Conservation (phyloP, 2,113 vertebrate genomes). For the Tetrax tetrax region DNA sequence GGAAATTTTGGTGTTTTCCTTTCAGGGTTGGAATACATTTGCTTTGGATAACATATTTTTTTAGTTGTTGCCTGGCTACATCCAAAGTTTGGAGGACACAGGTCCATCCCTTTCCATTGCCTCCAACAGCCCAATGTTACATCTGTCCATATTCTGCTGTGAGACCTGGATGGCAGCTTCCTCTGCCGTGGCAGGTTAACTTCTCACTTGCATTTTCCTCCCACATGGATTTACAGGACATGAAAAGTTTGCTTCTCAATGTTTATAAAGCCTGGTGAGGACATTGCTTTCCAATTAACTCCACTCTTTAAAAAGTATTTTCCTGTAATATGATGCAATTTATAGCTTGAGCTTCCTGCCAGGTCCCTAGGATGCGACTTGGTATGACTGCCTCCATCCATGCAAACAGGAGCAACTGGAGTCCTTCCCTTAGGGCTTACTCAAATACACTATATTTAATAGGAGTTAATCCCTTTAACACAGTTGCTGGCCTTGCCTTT, state of each 20-base stretch:
- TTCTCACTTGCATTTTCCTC: not conserved
- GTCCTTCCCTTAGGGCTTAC: constrained; percentile 57
- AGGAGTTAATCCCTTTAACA: constrained; percentile 69
- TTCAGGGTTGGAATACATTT: not conserved
- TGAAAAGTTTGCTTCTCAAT: not conserved
- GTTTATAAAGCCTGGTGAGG: not conserved
- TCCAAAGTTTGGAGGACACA: not conserved
- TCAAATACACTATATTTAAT: constrained; percentile 68
- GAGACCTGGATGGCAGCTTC: not conserved
- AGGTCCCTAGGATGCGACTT: constrained; percentile 24
- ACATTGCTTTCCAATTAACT: constrained; percentile 2
- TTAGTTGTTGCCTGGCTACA: not conserved
- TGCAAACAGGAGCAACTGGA: constrained; percentile 44
- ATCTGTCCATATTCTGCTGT: not conserved
- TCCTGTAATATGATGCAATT: not conserved
- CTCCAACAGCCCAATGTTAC: not conserved
- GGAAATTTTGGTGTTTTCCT: not conserved
- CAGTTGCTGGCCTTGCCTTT: constrained; percentile 65
- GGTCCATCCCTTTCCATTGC: not conserved
- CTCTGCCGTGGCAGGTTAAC: not conserved
- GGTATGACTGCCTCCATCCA: not conserved
- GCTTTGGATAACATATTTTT: not conserved
- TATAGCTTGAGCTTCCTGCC: not conserved
- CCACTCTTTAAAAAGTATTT: not conserved
- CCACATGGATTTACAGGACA: not conserved